Conservation (phyloP, 2,797 vertebrate genomes). For the Coregonus suidteri region DNA sequence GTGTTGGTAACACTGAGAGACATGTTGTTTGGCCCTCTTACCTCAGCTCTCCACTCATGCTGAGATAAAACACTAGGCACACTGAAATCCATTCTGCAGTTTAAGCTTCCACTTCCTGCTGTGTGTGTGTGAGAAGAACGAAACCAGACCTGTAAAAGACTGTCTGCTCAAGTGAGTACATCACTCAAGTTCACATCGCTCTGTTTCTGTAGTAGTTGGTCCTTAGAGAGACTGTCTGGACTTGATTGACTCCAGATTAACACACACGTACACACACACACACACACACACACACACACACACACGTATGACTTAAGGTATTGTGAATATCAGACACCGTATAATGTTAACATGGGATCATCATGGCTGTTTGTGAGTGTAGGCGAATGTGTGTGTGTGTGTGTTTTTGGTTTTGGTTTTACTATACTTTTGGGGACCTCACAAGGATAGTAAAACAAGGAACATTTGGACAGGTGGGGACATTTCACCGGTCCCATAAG, state of each 20-base stretch:
- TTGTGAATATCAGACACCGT: not conserved
- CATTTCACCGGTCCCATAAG: too few relatives aligned
- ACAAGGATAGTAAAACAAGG: too few relatives aligned
- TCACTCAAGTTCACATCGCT: constrained; percentile 44
- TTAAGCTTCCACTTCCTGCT: constrained; percentile 26
- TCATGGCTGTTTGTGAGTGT: constrained; percentile 15
- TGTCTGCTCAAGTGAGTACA: constrained; percentile 45
- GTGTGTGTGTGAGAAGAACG: constrained; percentile 10
- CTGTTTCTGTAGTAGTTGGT: constrained; percentile 10
- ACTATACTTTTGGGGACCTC: too few relatives aligned
- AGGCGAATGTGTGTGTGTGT: constrained; percentile 39
- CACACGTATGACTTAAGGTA: not conserved
- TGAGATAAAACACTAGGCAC: constrained; percentile 46
- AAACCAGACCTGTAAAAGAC: constrained; percentile 49
- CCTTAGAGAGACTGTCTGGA: constrained; percentile 27
- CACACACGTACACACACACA: too few relatives aligned
- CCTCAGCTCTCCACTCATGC: constrained; percentile 37
- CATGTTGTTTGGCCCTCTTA: constrained; percentile 45
- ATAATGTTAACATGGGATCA: not conserved
- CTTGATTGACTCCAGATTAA: constrained; percentile 13
- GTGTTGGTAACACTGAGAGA: constrained; percentile 18
- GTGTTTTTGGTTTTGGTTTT: constrained; percentile 22
- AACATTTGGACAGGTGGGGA: too few relatives aligned
- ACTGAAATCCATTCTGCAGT: constrained; percentile 43
- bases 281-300: too few relatives aligned